A percentile compares a stretch with the other conserved stretches of the same genome.
These are phyloP conservation scores for Telmatochromis sp. DNA, from an alignment of 2,113 vertebrate species.

Conservation along the genomic window DNA sequence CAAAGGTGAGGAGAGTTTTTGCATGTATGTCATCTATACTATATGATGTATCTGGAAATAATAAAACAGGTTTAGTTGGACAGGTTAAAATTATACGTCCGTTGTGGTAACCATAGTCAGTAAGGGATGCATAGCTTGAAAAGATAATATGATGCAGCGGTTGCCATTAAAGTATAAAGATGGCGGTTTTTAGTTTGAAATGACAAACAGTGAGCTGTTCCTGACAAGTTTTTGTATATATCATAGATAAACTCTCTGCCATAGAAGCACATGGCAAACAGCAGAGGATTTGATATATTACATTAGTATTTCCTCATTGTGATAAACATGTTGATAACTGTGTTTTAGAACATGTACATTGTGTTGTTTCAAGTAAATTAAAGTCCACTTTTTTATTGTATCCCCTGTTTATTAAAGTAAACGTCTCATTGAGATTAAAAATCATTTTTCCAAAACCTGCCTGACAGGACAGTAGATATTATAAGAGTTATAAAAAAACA, in stretches of 20 bases:
- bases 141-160: neutral
- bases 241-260: neutral
- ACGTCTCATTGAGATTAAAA: neutral
- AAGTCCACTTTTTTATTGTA: neutral
- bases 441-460: neutral
- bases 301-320: neutral
- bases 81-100: neutral
- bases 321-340: neutral
- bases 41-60: neutral
- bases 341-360: neutral
- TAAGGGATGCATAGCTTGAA: neutral
- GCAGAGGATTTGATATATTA: neutral
- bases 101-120: neutral
- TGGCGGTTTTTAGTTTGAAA: neutral
- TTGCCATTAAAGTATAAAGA: neutral
- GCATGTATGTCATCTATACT: neutral
- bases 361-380: neutral
- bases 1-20: neutral
- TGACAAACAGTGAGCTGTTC: neutral
- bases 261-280: neutral
- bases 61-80: neutral
- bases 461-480: neutral
- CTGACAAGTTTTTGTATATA: neutral
- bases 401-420: neutral
- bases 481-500: neutral